phyloP scores from a whole-genome alignment of 2,797 vertebrate species.

The Hoplostethus atlanticus region DNA sequence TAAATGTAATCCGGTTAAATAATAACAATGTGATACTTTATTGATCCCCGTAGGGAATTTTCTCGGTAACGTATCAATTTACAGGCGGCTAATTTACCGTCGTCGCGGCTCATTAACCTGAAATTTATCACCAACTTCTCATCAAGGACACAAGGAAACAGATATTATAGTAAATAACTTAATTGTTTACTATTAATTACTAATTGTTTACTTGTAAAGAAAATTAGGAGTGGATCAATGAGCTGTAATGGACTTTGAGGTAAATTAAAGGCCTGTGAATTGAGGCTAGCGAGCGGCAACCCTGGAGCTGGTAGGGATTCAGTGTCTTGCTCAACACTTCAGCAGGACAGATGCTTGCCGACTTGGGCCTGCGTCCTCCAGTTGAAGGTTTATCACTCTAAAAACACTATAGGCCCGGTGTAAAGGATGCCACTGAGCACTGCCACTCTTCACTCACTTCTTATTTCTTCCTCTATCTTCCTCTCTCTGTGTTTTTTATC shows the following conservation, averaged over 20 bases:
- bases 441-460: conserved; percentile 5
- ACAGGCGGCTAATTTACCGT: conserved; percentile 20
- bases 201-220: conserved; percentile 16
- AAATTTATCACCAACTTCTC: neutral
- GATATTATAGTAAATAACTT: neutral
- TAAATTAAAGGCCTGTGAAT: no score
- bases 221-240: neutral
- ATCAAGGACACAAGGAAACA: no score
- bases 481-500: conserved; percentile 25
- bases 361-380: no score
- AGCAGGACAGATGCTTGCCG: no score
- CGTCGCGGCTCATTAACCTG: conserved; percentile 14
- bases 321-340: neutral
- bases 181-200: neutral
- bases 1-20: conserved; percentile 3
- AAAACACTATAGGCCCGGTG: no score
- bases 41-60: neutral
- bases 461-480: conserved; percentile 24
- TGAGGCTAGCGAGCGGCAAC: neutral
- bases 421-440: no score
- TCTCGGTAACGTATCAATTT: neutral
- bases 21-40: neutral
- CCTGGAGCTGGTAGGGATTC: neutral
- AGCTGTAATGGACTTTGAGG: neutral
- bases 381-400: no score